Percentiles rank a stretch among this genome's conserved stretches.
These are phyloP conservation scores for Emydoidea blandingii DNA, from an alignment of 2,797 vertebrate genomes.

Conservation along the genomic window DNA sequence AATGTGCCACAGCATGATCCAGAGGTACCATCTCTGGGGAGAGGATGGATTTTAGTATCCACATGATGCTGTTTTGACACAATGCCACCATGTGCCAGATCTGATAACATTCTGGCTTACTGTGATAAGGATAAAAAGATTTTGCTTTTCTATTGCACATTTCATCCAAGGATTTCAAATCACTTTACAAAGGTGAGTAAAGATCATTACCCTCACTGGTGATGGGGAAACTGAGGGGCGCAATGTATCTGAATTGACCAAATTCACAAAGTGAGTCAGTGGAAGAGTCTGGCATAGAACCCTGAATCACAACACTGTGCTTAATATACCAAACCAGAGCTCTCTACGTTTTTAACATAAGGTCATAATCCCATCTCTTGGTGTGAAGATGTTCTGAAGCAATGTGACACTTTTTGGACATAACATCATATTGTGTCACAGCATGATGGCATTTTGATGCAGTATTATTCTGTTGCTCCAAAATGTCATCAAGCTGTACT, in stretches of 20 bases:
- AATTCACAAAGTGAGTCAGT: not conserved
- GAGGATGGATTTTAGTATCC: not conserved
- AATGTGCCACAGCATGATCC: not conserved
- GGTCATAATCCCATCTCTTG: not conserved
- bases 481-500: not conserved
- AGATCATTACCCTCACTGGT: not conserved
- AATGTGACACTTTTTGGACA: not conserved
- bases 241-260: not conserved
- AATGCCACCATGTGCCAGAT: not conserved
- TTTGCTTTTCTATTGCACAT: not conserved
- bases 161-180: not conserved
- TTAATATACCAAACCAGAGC: not conserved
- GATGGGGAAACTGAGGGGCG: not conserved
- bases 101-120: not conserved
- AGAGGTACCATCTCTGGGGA: not conserved
- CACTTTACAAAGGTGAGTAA: not conserved
- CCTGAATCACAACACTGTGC: not conserved
- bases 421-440: not conserved
- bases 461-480: not conserved
- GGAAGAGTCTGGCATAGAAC: not conserved
- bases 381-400: not conserved
- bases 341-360: not conserved
- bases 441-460: not conserved
- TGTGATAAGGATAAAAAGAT: not conserved
- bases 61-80: not conserved